Evolutionary conservation across 2,113 vertebrate genomes (phyloP).

Genomic region (Cochlearius cochlearius): DNA sequence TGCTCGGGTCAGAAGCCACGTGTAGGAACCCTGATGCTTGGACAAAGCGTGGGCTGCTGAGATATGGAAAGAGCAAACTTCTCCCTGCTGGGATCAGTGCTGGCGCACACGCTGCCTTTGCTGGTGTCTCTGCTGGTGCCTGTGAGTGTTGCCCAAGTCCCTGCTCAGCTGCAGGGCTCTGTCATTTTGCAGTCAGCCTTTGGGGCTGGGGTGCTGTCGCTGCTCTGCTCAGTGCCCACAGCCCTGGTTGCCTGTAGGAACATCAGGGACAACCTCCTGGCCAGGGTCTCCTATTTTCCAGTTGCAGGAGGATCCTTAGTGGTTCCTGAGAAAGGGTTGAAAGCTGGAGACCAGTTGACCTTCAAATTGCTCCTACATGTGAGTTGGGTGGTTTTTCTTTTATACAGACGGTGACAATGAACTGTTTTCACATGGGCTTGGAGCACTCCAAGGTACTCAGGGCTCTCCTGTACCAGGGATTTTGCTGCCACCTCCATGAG

Average conservation of each 20-base stretch:
- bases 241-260: fast-evolving
- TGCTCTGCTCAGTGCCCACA: fast-evolving
- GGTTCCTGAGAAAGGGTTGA: not conserved
- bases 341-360: not conserved
- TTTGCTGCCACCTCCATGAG: fast-evolving
- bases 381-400: not conserved
- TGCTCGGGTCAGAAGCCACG: fast-evolving
- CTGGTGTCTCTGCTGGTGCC: not conserved
- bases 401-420: fast-evolving
- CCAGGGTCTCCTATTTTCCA: not conserved
- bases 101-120: fast-evolving
- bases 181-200: not conserved
- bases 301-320: not conserved
- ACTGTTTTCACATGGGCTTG: not conserved
- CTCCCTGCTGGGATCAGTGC: not conserved
- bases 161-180: not conserved
- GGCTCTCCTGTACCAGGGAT: not conserved
- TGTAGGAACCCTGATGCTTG: too few relatives aligned
- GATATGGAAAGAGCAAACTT: not conserved
- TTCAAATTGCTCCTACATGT: fast-evolving
- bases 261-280: not conserved
- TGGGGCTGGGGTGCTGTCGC: not conserved
- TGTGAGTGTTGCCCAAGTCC: not conserved
- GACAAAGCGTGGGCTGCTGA: fast-evolving
- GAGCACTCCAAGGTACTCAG: not conserved